Base-by-base conservation (phyloP, 1,140 invertebrate species). In the Olivierus martensii region DNA sequence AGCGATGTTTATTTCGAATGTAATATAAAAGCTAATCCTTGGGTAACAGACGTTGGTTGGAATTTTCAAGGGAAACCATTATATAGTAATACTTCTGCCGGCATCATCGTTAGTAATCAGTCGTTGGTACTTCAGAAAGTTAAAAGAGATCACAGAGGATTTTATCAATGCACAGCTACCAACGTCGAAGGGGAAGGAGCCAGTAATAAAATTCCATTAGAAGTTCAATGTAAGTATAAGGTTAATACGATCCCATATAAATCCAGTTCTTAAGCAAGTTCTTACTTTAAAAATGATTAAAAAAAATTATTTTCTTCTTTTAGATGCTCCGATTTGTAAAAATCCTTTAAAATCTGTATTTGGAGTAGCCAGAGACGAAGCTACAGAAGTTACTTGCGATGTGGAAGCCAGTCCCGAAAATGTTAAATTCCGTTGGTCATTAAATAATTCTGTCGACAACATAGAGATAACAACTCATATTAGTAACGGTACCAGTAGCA, bases 1-100 rank as follows among this genome's bases (percentile, higher is more conserved):
- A 83, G 83, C 43, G 87, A 90, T 69, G 85, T 91, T 44, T 90
- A 88, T 68, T 84, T 91, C 62, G 87, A 90, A 69, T 90, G 87
- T 69, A 84, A 82, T 66, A 60, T 60, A 15, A 53, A 53, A 11
- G 59, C 59, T 36, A 59, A 60, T 53, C 59, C 59, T 15, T 60
- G 59, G 59, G 59, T 60, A 3, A 46, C 55, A 21, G 59, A 60
- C 37, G 55, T 60, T 3, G 45, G 53, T 15, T 60, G 59, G 59
- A 39, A 46, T 19, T 60, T 60, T 34, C 48, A 59, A 38, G 53
- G 43, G 14, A 48, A 46, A 7, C 6, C 19, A 14, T 46, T 58
- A 3, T 49, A 37, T 36, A 55, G 52, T 34, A 58, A 58, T 17
- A 19, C 45, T 5, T 38, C 38, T 3, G 36, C 39, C 34, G 63